A percentile compares a stretch with the other conserved stretches of the same genome.
phyloP scores from a whole-genome alignment of 2,113 vertebrate species.

The Chauna torquata region DNA sequence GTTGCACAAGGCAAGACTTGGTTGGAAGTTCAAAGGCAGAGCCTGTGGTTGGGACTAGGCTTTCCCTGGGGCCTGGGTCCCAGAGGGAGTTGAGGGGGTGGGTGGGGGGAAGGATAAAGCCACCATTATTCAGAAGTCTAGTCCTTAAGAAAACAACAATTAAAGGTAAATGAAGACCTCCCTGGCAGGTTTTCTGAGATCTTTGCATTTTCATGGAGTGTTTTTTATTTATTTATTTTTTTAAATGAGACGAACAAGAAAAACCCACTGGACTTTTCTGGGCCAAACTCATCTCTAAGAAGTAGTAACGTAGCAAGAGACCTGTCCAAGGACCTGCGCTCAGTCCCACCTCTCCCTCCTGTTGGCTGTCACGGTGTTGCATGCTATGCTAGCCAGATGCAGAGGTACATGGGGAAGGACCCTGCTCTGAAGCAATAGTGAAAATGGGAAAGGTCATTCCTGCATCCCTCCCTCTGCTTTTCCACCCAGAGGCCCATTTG shows the following conservation, averaged over 20 bases:
- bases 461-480: not conserved
- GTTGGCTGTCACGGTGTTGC: not conserved
- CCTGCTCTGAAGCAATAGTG: not conserved
- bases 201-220: not conserved
- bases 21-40: not conserved
- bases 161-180: not conserved
- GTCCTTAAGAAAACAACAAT: not conserved
- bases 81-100: not conserved
- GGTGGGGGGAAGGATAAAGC: not conserved
- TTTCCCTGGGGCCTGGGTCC: not conserved
- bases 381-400: not conserved
- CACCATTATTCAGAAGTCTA: not conserved
- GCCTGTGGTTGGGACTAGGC: not conserved
- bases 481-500: not conserved
- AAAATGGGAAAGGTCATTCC: not conserved
- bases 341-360: not conserved
- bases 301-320: not conserved
- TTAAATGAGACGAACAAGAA: no score
- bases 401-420: not conserved
- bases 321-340: not conserved
- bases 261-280: rapidly evolving
- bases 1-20: not conserved
- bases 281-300: not conserved
- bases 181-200: not conserved
- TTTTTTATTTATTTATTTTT: no score